Evolutionary conservation across 2,888 invertebrate species (phyloP), one percentile per base, ranked within the genome.

Genomic region (Scaeva pyrastri): DNA sequence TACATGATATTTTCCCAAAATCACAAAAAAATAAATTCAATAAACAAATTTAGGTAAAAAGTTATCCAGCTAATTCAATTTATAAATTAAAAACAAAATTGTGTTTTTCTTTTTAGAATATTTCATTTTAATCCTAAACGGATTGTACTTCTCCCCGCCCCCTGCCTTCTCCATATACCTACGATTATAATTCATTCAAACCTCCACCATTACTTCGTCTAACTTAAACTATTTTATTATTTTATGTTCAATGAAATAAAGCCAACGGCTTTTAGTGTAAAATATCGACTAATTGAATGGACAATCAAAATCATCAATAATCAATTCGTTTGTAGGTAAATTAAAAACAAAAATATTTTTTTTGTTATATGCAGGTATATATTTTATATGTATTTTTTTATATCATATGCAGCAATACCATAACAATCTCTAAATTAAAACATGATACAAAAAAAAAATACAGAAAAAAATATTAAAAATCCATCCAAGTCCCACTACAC

Each of bases 401-500:
- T 21, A 50, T 19, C 21, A 11, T 50, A 16, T 16, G 52, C n/a
- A n/a, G 6, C 31, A 7, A 5, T 78, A 55, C 73, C 68, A n/a
- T n/a, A 43, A 48, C 84, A 79, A 79, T 78, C 45, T 75, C 41
- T 21, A 26, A 31, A 14, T n/a, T 23, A 16, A 11, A 45, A n/a
- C 7, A n/a, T n/a, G 2, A 12, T 23, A 62, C 50, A 62, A 14
- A 23, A 48, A 12, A 19, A 12, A 6, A 55, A 72, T 26, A 55
- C 39, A 21, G 45, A 52, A 39, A 50, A 12, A 43, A 56, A 19
- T 19, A 6, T 5, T 36, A 45, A 41, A 60, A 62, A 56, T 21
- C 48, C 62, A 52, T 19, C 70, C 19, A 39, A 66, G 62, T 11
- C 36, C 74, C 68, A 16, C 56, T 71, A 58, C 45, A 66, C 31